Base-by-base conservation (phyloP, 2,797 vertebrate species). In the Notamacropus eugenii region DNA sequence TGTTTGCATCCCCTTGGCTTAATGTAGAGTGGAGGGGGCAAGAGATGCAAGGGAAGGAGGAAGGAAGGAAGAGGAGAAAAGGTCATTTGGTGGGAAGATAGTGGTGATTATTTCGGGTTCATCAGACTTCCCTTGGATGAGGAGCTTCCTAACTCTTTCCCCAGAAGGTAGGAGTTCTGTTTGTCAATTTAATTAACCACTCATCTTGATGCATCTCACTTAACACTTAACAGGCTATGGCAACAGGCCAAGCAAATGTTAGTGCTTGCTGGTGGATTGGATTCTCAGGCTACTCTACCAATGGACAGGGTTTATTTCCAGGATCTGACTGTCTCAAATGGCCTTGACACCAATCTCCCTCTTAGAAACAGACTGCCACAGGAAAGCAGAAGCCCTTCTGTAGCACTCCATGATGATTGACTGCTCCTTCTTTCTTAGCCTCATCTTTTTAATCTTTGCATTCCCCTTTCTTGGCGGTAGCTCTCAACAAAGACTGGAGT, bases 181-280 rank as follows among this genome's bases (percentile, higher is more conserved):
- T 87, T 87, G 74, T 87, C 74, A 87, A 87, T 50, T 87, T 87
- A 87, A 87, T 87, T 87, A 87, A 87, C 74, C 24, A 50, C 74
- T 87, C 40, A 87, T 87, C 40, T 46, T 87, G 74, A 87, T 87
- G 74, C 40, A 87, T 87, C 74, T 87, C 74, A 87, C 74, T 87
- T 87, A 50, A 87, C 40, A 87, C 74, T 82, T 87, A 87, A 87
- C 74, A 87, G 74, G 40, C 74, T 87, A 27, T 87, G 74, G 74
- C 74, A 87, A 87, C 24, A 50, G 40, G 74, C 74, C 74, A 87
- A 87, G 74, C 40, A 50, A 87, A 87, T 87, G 40, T 87, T 46
- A 87, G 74, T 87, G 74, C 14, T 74, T 19, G 34, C 40, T 87
- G 74, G 74, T 87, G 22, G 40, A 87, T 27, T 87, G 74, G 40